Base-by-base conservation (phyloP, 2,888 invertebrate genomes). In the Spilosoma lubricipeda region DNA sequence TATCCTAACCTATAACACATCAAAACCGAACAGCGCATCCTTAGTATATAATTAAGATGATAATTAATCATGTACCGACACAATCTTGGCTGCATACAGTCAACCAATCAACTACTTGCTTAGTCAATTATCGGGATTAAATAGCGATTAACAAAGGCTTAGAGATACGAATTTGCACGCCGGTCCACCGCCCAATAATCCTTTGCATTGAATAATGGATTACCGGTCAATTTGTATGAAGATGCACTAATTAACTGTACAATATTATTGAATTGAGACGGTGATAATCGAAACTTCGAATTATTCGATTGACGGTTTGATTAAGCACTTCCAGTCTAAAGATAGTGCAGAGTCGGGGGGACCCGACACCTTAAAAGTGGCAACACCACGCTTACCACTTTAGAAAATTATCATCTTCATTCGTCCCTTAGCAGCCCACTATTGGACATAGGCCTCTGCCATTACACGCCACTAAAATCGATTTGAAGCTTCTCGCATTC, bases 71-170 rank as follows among this genome's bases (percentile, higher is more conserved):
- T 59, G 65, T 56, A n/a, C 8, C n/a, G 5, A 66, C 15, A 71
- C 71, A 71, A 74, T 67, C 45, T 67, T 68, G 27, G 67, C 63
- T 63, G 36, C 45, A 68, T 69, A 79, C 52, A 73, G 78, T 77
- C 75, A 77, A 77, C 71, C 77, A 83, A 83, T 78, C 72, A 74
- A 75, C 67, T 78, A 76, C 67, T 77, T 33, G 75, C 76, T 73
- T 63, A 80, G 86, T 79, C 85, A 81, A 85, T 84, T 84, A 84
- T 74, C 78, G 48, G 78, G 83, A 85, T 85, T 81, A 84, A 70
- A 75, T 72, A 63, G 66, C 75, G 77, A 84, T 84, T 83, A 84
- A 80, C 72, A 73, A 64, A 33, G 77, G 71, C 77, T 84, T 84
- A 82, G 73, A 72, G 74, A 77, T 77, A 81, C 78, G 79, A 78